Conservation (phyloP, 2,797 vertebrate genomes). For the Anabas testudineus region DNA sequence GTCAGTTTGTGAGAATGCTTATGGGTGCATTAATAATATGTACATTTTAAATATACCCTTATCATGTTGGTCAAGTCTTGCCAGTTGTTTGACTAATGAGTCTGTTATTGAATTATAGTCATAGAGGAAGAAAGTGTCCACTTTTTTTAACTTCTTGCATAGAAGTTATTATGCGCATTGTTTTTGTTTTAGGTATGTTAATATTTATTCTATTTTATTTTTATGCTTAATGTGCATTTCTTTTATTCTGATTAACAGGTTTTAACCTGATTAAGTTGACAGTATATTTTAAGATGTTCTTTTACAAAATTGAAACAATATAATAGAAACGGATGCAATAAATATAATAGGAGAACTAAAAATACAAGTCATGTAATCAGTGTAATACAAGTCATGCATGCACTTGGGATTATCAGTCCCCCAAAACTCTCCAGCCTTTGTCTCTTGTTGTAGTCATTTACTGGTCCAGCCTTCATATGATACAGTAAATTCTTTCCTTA, state of each 20-base stretch:
- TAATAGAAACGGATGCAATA: no score
- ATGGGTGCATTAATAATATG: conserved; percentile 3
- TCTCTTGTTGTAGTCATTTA: conserved; percentile 6
- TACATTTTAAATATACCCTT: neutral
- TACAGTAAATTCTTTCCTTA: conserved; percentile 17
- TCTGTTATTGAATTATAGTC: conserved; percentile 25
- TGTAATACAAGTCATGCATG: neutral
- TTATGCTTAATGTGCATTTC: no score
- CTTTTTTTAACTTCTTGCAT: no score
- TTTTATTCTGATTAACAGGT: no score
- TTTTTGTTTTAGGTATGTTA: no score
- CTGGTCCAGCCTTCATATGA: conserved; percentile 9
- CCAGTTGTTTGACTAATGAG: conserved; percentile 16
- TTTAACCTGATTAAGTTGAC: no score
- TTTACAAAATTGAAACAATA: no score
- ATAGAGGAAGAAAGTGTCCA: neutral
- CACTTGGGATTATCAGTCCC: conserved; percentile 11
- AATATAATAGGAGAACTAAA: no score
- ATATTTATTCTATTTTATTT: no score
- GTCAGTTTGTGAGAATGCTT: conserved; percentile 11
- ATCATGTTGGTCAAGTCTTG: neutral
- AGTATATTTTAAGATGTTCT: no score
- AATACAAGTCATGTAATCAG: no score
- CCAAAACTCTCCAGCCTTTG: conserved; percentile 1
- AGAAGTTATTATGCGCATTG: no score